phyloP scores from a whole-genome alignment of 2,888 invertebrate species.

The Harpagoxenus sublaevis region DNA sequence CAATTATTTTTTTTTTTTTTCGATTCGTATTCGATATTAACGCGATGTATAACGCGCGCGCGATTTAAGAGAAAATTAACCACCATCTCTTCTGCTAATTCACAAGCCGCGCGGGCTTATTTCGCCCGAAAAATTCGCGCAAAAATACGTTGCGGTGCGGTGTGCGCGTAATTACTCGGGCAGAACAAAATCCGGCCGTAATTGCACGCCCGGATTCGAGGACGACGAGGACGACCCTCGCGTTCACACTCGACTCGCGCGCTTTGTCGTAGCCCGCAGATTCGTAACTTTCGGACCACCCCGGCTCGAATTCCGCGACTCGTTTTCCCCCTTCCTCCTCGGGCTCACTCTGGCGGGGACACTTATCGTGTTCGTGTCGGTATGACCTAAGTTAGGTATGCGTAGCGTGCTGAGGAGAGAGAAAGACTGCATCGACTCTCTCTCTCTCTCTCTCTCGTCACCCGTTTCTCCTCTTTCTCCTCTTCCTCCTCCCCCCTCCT shows the following conservation, averaged over 20 bases:
- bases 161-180: constrained; percentile 33
- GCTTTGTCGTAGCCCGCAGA: constrained; percentile 37
- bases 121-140: constrained; percentile 18
- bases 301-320: constrained; percentile 76
- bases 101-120: constrained; percentile 8
- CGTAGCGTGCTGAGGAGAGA: constrained; percentile 51
- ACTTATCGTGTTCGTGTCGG: constrained; percentile 78
- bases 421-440: constrained; percentile 48
- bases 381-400: constrained; percentile 76
- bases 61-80: constrained; percentile 10
- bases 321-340: constrained; percentile 60
- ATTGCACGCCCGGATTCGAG: constrained; percentile 35
- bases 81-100: not conserved
- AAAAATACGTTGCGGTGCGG: constrained; percentile 20
- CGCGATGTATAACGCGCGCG: not conserved
- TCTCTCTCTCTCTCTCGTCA: not conserved
- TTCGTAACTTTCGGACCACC: constrained; percentile 77
- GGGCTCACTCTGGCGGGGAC: constrained; percentile 64
- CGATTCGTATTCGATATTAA: not conserved
- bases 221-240: constrained; percentile 33
- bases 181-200: constrained; percentile 30
- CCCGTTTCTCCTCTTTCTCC: constrained; percentile 33
- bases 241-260: constrained; percentile 1
- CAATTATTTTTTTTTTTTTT: not conserved
- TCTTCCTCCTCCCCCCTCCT: constrained; percentile 23